These are phyloP conservation scores for Raja brachyura DNA, from an alignment of 2,113 vertebrate species.

Conservation along the genomic window DNA sequence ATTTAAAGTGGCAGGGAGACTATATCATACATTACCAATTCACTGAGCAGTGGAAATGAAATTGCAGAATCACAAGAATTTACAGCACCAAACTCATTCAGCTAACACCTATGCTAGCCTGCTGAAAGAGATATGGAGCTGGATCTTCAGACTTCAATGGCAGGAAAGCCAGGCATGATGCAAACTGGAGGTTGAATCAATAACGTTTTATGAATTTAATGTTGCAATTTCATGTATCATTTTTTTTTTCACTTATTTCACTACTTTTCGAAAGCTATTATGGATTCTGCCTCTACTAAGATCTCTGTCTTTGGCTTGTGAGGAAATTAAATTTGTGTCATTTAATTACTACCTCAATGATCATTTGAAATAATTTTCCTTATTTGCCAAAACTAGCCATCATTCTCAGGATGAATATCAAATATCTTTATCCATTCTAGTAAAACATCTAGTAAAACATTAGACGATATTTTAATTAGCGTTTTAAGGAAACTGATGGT, in stretches of 20 bases:
- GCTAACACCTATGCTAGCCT: background rate
- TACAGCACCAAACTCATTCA: background rate
- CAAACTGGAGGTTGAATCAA: background rate
- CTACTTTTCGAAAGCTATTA: background rate
- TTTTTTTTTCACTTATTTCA: background rate
- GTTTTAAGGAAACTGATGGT: background rate
- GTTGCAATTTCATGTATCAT: no score
- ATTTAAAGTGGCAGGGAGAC: constrained; percentile 24
- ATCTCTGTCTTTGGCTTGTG: no score
- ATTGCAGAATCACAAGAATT: constrained; percentile 1
- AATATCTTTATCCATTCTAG: background rate
- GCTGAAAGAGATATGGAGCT: constrained; percentile 5
- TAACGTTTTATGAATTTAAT: background rate
- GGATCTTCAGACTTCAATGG: background rate
- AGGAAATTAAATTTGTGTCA: background rate
- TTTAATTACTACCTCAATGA: background rate
- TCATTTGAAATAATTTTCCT: background rate
- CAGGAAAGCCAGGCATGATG: background rate
- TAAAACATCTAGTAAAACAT: background rate
- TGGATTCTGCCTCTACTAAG: background rate
- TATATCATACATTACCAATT: constrained; percentile 14
- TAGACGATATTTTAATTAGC: background rate
- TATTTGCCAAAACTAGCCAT: background rate
- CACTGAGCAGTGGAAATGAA: constrained; percentile 20
- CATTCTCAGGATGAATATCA: background rate